A percentile compares a stretch with the other conserved stretches of the same genome.
These are phyloP conservation scores for Helicoverpa zea DNA, from an alignment of 1,140 invertebrate genomes.

Conservation along the genomic window DNA sequence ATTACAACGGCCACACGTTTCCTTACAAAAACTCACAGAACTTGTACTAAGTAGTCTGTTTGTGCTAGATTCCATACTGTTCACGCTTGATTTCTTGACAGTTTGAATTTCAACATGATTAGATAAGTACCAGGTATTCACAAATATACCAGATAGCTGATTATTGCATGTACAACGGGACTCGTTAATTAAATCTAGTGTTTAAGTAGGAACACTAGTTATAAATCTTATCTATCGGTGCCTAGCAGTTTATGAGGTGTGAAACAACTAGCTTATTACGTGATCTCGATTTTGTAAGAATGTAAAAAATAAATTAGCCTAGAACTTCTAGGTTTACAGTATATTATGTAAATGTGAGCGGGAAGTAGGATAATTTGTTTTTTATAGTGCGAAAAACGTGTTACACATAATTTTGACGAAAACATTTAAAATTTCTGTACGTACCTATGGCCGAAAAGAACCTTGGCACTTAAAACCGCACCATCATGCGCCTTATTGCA, in stretches of 20 bases:
- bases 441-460: background rate
- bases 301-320: too few relatives aligned
- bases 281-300: background rate
- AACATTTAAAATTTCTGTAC: background rate
- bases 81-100: conserved; percentile 41
- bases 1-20: conserved; percentile 1
- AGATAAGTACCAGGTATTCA: conserved; percentile 32
- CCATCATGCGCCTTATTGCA: conserved; percentile 20
- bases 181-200: conserved; percentile 10
- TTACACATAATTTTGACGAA: background rate
- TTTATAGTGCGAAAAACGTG: too few relatives aligned
- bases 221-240: background rate
- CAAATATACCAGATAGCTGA: conserved; percentile 19
- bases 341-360: too few relatives aligned
- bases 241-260: background rate
- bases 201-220: background rate
- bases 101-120: conserved; percentile 22
- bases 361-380: too few relatives aligned
- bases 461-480: background rate
- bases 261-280: background rate
- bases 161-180: conserved; percentile 8
- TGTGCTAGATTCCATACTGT: conserved; percentile 23
- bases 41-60: conserved; percentile 7
- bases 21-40: conserved; percentile 24
- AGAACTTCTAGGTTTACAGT: too few relatives aligned